Evolutionary conservation across 1,140 invertebrate genomes (phyloP).

Genomic region (Aphaenogaster ashmeadi): DNA sequence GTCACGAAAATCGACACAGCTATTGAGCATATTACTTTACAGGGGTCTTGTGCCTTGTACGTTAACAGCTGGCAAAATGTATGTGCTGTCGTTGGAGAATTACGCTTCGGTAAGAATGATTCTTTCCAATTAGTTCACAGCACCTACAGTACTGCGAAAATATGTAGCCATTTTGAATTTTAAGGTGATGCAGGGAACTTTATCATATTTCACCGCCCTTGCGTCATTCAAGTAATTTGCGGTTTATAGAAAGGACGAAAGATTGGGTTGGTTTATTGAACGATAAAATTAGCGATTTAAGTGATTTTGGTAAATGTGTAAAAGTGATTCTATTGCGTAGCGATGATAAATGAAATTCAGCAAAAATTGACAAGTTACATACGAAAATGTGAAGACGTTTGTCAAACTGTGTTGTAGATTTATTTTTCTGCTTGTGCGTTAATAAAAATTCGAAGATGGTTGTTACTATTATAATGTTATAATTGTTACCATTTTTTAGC

Average conservation of each 20-base stretch:
- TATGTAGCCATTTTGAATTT: constrained; percentile 11
- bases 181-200: constrained; percentile 13
- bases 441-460: background rate
- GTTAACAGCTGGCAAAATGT: constrained; percentile 26
- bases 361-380: background rate
- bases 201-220: constrained; percentile 23
- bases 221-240: background rate
- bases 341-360: background rate
- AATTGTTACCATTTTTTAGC: background rate
- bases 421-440: background rate
- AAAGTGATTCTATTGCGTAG: background rate
- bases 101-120: constrained; percentile 26
- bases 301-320: background rate
- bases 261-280: background rate
- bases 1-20: constrained; percentile 7
- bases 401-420: background rate
- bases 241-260: background rate
- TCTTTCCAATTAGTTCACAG: background rate
- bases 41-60: background rate
- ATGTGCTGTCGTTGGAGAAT: constrained; percentile 25
- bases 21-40: constrained; percentile 37
- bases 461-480: background rate
- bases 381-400: background rate
- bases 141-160: background rate
- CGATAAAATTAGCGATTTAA: background rate